Conservation (phyloP, 2,113 vertebrate species). For the Strigops habroptila region DNA sequence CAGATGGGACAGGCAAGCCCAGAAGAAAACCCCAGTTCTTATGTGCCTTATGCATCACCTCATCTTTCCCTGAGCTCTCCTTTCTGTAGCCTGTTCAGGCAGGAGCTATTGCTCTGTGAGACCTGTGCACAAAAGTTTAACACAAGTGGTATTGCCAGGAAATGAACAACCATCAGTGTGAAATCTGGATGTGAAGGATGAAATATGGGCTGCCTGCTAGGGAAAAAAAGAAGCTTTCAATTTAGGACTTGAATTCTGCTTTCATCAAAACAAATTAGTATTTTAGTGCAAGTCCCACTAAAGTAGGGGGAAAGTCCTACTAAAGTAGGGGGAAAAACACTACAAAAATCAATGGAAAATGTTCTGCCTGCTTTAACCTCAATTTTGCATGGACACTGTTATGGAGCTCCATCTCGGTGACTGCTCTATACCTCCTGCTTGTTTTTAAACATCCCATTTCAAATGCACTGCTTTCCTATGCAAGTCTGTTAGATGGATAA, state of each 20-base stretch:
- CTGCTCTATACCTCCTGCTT: background rate
- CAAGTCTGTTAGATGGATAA: slow-evolving; percentile 4
- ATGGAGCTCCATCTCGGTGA: background rate
- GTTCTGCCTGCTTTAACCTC: background rate
- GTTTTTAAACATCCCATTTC: background rate
- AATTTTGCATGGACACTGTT: background rate
- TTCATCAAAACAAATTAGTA: background rate
- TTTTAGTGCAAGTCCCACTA: background rate
- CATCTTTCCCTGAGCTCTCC: background rate
- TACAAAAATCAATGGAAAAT: background rate
- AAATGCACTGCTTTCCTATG: background rate
- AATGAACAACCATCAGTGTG: background rate
- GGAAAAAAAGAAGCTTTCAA: background rate
- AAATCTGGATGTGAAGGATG: background rate
- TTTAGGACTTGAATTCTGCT: background rate
- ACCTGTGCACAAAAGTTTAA: background rate
- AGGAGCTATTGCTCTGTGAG: background rate
- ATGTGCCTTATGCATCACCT: accelerated
- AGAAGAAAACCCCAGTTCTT: background rate
- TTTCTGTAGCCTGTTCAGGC: background rate
- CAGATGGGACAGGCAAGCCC: background rate
- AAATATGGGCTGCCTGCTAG: background rate
- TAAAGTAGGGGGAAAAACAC: background rate
- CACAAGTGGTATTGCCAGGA: background rate
- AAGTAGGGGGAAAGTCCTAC: accelerated